Percentiles rank a stretch among this genome's conserved stretches.
Evolutionary conservation across 2,797 vertebrate species (phyloP).

Genomic region (Sebastes baramenuke): DNA sequence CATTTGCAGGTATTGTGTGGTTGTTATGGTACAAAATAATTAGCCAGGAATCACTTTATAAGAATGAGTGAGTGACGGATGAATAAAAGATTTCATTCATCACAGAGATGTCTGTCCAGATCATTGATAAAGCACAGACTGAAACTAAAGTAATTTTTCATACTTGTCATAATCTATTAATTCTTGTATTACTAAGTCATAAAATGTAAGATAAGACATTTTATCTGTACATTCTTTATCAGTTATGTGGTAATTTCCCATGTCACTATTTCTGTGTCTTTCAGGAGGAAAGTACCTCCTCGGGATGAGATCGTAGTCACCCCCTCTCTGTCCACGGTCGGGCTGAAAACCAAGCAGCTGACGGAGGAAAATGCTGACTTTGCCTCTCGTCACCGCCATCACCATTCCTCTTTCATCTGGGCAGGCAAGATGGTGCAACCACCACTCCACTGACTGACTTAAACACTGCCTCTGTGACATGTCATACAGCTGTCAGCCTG

Average conservation of each 20-base stretch:
- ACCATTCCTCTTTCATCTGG: constrained; percentile 88
- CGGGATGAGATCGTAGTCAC: constrained; percentile 90
- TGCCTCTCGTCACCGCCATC: constrained; percentile 90
- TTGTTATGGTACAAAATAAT: neutral
- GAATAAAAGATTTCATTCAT: neutral
- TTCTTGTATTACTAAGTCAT: neutral
- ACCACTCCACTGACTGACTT: constrained; percentile 69
- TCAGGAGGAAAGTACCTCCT: constrained; percentile 78
- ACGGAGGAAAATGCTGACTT: constrained; percentile 96
- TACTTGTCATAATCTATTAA: neutral
- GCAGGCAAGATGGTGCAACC: constrained; percentile 78
- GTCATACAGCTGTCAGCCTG: neutral
- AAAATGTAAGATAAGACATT: neutral
- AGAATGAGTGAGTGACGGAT: neutral
- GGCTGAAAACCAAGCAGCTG: constrained; percentile 92
- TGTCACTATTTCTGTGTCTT: constrained; percentile 6
- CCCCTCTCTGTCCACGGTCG: constrained; percentile 86
- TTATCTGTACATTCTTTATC: neutral
- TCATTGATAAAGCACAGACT: neutral
- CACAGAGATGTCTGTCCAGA: neutral
- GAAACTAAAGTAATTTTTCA: neutral
- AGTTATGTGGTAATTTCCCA: neutral
- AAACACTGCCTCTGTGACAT: neutral
- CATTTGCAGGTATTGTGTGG: constrained; percentile 84
- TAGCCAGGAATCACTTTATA: neutral